phyloP scores from a whole-genome alignment of 2,113 vertebrate genomes.

The Esox niger region DNA sequence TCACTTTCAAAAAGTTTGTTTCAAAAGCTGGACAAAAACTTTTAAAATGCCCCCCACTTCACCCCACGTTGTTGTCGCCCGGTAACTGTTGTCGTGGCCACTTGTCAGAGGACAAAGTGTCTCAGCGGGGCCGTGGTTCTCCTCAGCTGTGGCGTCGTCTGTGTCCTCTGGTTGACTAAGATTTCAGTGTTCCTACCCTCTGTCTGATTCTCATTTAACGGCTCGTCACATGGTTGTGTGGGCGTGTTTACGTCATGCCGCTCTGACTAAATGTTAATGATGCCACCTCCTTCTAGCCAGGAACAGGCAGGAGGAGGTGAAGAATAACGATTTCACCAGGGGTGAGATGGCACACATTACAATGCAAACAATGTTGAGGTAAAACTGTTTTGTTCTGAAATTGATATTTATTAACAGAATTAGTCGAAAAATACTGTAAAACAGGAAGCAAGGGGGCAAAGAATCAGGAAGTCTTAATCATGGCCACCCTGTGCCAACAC shows the following conservation, averaged over 20 bases:
- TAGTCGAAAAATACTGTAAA: neutral
- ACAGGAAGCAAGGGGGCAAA: neutral
- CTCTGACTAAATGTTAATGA: slow-evolving; percentile 4
- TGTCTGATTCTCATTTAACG: neutral
- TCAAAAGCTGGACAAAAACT: no score
- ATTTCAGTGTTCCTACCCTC: neutral
- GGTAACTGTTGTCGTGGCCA: no score
- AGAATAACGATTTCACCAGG: neutral
- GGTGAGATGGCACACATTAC: neutral
- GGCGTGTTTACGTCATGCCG: neutral
- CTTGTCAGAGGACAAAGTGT: no score
- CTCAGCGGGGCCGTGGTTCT: neutral
- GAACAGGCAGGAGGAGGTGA: neutral
- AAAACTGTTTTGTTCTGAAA: neutral
- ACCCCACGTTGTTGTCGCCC: no score
- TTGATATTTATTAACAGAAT: neutral
- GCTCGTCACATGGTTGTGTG: slow-evolving; percentile 1
- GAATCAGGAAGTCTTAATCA: neutral
- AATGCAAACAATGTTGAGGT: neutral
- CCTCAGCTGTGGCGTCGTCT: neutral
- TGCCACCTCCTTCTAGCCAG: neutral
- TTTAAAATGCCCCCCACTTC: no score
- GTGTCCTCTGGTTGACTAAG: neutral
- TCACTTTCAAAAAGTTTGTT: no score
- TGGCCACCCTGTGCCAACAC: neutral